These are phyloP conservation scores for Papilio glaucus DNA, from an alignment of 1,140 invertebrate species.

Conservation along the genomic window DNA sequence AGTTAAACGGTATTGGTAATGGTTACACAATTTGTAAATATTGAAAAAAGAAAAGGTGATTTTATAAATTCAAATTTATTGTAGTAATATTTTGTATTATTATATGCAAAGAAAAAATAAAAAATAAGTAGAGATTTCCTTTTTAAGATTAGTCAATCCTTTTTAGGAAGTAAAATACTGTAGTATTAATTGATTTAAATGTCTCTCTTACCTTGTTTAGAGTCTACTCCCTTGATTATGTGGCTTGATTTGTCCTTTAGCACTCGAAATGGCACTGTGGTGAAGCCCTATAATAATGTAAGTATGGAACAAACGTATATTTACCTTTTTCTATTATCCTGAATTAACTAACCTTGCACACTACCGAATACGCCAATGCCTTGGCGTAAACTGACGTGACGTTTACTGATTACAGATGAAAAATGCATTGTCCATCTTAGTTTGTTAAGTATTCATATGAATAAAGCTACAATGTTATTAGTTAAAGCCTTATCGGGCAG, in stretches of 20 bases:
- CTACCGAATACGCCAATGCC: constrained; percentile 23
- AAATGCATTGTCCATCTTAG: not conserved
- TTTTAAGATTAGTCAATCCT: not conserved
- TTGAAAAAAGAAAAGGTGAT: not conserved
- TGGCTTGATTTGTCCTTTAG: not conserved
- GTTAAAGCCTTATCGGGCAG: not conserved
- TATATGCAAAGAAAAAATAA: not conserved
- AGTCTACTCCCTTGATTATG: not conserved
- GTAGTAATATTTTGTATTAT: not conserved
- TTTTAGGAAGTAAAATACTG: constrained; percentile 1
- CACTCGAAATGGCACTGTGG: not conserved
- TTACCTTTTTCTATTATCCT: not conserved
- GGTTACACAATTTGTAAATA: not conserved
- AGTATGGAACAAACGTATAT: constrained; percentile 17
- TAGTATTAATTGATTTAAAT: not conserved
- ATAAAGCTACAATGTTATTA: not conserved
- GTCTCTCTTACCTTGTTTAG: not conserved
- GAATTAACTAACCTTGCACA: constrained; percentile 11
- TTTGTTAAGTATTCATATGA: not conserved
- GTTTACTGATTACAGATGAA: not conserved
- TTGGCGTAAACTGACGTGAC: constrained; percentile 27
- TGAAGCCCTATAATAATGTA: not conserved
- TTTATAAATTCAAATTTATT: not conserved
- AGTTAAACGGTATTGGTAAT: not conserved
- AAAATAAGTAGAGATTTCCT: not conserved